Conservation (phyloP, 2,797 vertebrate genomes). For the Takifugu ocellatus region DNA sequence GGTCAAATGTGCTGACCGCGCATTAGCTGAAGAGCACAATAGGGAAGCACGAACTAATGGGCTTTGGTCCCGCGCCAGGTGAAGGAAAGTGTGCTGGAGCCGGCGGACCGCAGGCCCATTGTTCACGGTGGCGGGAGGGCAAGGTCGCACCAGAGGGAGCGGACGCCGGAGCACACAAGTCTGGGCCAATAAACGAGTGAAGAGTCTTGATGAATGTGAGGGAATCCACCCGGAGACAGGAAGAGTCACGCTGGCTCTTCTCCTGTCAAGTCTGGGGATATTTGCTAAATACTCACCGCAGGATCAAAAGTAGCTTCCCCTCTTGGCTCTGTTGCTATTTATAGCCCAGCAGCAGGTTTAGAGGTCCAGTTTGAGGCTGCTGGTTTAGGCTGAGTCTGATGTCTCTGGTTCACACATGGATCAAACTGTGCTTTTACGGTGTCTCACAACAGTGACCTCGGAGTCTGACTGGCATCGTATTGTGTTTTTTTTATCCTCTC, state of each 20-base stretch:
- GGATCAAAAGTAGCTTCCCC: no score
- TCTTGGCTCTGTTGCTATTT: no score
- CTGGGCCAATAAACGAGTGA: conserved; percentile 18
- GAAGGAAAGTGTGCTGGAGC: conserved; percentile 52
- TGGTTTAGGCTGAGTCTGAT: no score
- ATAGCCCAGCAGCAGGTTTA: no score
- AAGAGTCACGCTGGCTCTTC: conserved; percentile 1
- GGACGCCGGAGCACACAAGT: conserved; percentile 23
- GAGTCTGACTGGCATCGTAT: no score
- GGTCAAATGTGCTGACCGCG: conserved; percentile 27
- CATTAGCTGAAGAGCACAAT: conserved; percentile 11
- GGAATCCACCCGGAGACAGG: not conserved
- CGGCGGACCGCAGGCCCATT: conserved; percentile 45
- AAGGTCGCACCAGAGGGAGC: conserved; percentile 50
- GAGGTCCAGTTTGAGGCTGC: no score
- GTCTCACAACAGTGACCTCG: no score
- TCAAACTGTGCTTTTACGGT: no score
- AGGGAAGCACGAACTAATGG: conserved; percentile 24
- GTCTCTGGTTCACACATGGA: no score
- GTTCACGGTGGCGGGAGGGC: conserved; percentile 49
- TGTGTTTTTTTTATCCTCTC: no score
- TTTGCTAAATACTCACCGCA: no score
- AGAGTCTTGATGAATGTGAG: conserved; percentile 7
- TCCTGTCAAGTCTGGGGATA: no score
- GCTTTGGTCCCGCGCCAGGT: conserved; percentile 40